These are phyloP conservation scores for Thecocarcelia acutangulata DNA, from an alignment of 2,888 invertebrate genomes.

Conservation along the genomic window DNA sequence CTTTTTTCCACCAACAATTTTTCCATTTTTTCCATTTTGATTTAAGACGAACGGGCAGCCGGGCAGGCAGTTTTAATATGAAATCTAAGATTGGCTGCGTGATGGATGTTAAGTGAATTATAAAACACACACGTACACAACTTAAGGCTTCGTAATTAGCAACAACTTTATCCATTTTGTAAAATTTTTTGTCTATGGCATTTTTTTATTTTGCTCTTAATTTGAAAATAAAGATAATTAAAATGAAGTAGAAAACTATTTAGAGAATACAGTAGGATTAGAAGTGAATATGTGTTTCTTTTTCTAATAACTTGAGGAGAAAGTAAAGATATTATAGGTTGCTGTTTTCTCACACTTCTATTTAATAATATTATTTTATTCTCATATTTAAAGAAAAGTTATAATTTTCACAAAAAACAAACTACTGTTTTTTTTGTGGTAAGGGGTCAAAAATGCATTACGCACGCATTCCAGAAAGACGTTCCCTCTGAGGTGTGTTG, in stretches of 20 bases:
- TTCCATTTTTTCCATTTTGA: constrained; percentile 6
- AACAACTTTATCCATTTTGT: constrained; percentile 67
- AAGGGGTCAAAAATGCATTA: too few species aligned
- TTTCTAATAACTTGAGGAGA: too few species aligned
- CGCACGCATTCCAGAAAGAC: too few species aligned
- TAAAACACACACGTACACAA: constrained; percentile 38
- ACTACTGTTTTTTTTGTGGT: too few species aligned
- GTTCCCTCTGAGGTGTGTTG: too few species aligned
- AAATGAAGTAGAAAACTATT: constrained; percentile 39
- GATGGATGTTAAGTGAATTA: constrained; percentile 34
- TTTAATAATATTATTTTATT: too few species aligned
- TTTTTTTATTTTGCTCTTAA: constrained; percentile 18
- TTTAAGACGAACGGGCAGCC: not conserved
- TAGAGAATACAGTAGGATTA: constrained; percentile 32
- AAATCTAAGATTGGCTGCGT: constrained; percentile 39
- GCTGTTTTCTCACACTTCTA: too few species aligned
- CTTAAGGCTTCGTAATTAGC: constrained; percentile 59
- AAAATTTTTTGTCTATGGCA: constrained; percentile 2
- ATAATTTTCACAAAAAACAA: too few species aligned
- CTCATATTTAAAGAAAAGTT: too few species aligned
- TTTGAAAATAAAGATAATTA: constrained; percentile 56
- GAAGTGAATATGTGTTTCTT: not conserved
- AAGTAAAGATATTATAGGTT: too few species aligned
- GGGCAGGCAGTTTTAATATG: constrained; percentile 33
- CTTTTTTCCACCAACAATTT: constrained; percentile 11